Base-by-base conservation (phyloP, 2,797 vertebrate species). In the Numenius phaeopus region DNA sequence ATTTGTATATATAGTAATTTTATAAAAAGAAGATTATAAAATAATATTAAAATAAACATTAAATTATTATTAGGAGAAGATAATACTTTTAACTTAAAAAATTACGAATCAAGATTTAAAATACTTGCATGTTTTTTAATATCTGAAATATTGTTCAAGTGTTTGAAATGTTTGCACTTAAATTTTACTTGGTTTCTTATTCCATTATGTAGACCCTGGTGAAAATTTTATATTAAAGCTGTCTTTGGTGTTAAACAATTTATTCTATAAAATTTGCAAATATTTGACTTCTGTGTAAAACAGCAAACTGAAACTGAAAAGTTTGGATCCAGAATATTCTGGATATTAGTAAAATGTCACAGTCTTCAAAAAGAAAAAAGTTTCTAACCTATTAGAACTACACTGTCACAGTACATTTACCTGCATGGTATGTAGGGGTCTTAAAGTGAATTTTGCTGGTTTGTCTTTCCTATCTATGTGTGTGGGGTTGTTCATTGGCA, bases 401-500 rank as follows among this genome's bases (percentile, higher is more conserved):
- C 10, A 57, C 7, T 14, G 24, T 66, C 22, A 34, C 19, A 42
- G 2, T 19, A n/a, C 23, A 14, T 20, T 50, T 32, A 49, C 27
- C 23, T 52, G 10, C 27, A 26, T 47, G 20, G 5, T 58, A n/a
- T 29, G 23, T 18, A 65, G 21, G 5, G 4, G 7, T 88, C 46
- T 85, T 70, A 61, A 85, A 61, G 1, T 29, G 21, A 82, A 66
- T 66, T 79, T 85, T 61, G 2, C 4, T 65, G 8, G 13, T 90
- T 76, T 44, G 44, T 34, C n/a, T 64, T 86, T 29, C 21, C 14
- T 57, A 3, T 29, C 17, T 58, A 12, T 15, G 2, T 34, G 12
- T 2, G 7, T 0, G 8, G 4, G 5, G 9, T 37, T 23, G 2
- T n/a, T 47, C 30, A 27, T 3, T 5, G 10, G 32, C 8, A 84